Evolutionary conservation across 92 coral and sea anemone species (phyloP).

Genomic region (Isaurus tuberculatus): DNA sequence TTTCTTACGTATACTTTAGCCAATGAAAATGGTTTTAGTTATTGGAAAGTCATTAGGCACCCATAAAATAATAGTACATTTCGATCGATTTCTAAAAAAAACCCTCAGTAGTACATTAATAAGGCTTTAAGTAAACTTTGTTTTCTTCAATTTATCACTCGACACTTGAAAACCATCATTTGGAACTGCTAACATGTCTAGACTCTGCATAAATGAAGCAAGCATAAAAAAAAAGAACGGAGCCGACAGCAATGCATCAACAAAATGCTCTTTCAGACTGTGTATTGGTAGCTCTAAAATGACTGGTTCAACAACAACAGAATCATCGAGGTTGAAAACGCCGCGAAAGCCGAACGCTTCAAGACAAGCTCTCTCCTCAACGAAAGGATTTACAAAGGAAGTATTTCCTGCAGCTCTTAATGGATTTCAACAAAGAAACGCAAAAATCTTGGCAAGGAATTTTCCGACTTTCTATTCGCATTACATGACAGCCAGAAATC

Average conservation of each 20-base stretch:
- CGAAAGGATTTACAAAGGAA: background rate
- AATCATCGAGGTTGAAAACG: background rate
- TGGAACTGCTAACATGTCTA: background rate
- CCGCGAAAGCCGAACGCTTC: background rate
- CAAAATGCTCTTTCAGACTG: constrained; percentile 15
- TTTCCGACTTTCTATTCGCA: constrained; percentile 11
- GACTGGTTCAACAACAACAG: background rate
- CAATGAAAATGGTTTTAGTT: background rate
- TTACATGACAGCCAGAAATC: background rate
- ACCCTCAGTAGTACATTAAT: too few relatives aligned
- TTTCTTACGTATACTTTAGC: background rate
- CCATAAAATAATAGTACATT: too few relatives aligned
- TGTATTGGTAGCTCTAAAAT: background rate
- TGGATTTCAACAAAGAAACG: background rate
- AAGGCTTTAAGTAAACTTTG: too few relatives aligned
- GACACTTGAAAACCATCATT: background rate
- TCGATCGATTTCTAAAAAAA: too few relatives aligned
- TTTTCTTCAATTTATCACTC: too few relatives aligned
- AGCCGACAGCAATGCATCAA: background rate
- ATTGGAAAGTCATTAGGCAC: background rate
- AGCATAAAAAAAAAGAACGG: background rate
- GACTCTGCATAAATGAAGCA: background rate
- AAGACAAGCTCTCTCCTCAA: background rate
- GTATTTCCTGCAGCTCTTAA: background rate
- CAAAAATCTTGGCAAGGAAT: background rate